Evolutionary conservation across 2,113 vertebrate genomes (phyloP).

Genomic region (Charina bottae): DNA sequence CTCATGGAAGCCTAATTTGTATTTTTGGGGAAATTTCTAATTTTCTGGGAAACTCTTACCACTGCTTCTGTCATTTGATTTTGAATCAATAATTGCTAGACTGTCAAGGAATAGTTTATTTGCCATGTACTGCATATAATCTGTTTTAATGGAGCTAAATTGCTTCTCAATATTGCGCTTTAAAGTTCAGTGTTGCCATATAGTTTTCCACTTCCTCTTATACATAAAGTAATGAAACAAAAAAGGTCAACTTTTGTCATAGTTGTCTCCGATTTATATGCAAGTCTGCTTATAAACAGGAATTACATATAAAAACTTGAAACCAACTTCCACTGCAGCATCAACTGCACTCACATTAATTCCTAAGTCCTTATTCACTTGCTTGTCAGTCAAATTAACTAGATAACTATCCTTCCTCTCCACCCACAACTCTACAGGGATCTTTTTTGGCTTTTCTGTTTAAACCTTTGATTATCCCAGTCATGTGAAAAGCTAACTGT

Average conservation of each 20-base stretch:
- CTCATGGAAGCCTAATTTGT: too few species aligned
- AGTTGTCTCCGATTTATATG: not conserved
- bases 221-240: not conserved
- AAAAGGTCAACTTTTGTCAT: not conserved
- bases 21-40: too few species aligned
- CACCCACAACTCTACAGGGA: not conserved
- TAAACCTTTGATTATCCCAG: constrained; percentile 13
- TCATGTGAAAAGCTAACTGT: constrained; percentile 19
- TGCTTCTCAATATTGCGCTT: not conserved
- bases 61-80: too few species aligned
- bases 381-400: constrained; percentile 28
- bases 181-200: not conserved
- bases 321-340: not conserved
- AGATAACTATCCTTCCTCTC: not conserved
- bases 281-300: not conserved
- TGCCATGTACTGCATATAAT: not conserved
- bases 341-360: not conserved
- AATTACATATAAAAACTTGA: constrained; percentile 5
- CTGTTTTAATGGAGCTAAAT: not conserved
- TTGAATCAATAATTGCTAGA: too few species aligned
- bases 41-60: too few species aligned
- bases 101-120: too few species aligned
- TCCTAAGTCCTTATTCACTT: constrained; percentile 22
- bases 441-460: constrained; percentile 3
- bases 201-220: not conserved